Conservation (phyloP, 2,113 vertebrate species). For the Ia io region DNA sequence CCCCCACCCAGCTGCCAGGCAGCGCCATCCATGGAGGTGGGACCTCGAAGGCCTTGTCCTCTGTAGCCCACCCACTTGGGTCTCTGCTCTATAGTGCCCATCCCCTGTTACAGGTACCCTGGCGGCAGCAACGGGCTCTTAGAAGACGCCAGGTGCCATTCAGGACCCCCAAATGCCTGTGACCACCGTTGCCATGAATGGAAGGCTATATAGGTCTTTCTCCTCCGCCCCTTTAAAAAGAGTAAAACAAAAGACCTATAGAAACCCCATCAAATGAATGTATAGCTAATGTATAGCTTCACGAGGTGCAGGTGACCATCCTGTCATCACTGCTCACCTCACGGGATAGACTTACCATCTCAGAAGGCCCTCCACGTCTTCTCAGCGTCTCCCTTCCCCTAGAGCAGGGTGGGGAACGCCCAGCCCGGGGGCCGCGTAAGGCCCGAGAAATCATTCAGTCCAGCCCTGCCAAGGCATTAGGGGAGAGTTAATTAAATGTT, state of each 20-base stretch:
- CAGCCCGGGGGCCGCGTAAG: too few relatives aligned
- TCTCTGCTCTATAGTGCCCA: too few relatives aligned
- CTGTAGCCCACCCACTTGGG: not conserved
- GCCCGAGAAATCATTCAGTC: too few relatives aligned
- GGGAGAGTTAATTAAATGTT: too few relatives aligned
- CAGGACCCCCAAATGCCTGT: not conserved
- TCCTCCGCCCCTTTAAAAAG: not conserved
- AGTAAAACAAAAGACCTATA: not conserved
- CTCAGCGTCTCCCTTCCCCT: not conserved
- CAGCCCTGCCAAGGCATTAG: too few relatives aligned
- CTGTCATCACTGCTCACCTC: not conserved
- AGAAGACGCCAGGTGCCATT: not conserved
- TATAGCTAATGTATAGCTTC: too few relatives aligned
- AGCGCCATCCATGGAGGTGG: fast-evolving
- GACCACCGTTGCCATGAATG: not conserved
- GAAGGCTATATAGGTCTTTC: not conserved
- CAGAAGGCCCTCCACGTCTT: not conserved
- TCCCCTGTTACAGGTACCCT: not conserved
- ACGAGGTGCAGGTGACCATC: not conserved
- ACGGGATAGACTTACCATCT: not conserved
- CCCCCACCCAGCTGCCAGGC: too few relatives aligned
- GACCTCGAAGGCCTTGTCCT: not conserved
- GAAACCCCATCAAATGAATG: not conserved
- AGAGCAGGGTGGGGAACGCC: too few relatives aligned
- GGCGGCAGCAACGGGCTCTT: not conserved